Evolutionary conservation across 2,797 vertebrate genomes (phyloP), one percentile per base, ranked within the genome.

Genomic region (Scolopax rusticola): DNA sequence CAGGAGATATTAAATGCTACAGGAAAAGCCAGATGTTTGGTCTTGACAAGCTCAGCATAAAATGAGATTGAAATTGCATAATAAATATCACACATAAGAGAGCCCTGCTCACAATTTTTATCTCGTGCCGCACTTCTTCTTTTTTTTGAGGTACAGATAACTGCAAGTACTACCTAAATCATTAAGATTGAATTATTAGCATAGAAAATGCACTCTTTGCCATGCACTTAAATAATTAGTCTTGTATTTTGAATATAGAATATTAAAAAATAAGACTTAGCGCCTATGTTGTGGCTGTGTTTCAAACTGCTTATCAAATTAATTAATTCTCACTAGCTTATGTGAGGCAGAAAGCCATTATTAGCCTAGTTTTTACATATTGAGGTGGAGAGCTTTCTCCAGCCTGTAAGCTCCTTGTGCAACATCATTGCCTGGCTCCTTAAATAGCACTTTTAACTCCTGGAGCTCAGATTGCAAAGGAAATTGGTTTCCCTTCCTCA

Each of bases 201-300:
- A 74, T 16, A 54, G 84, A 84, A 84, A 93, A 80, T 85, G 33
- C 56, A 43, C 64, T 54, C 74, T 86, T 87, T 82, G 41, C 70
- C 68, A 57, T 63, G 88, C 75, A 76, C 33, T 28, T 32, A 65
- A 93, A n/a, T 79, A 86, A 84, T 89, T 79, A 60, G n/a, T 59
- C 73, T 86, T 87, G 54, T 65, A 51, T 90, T 93, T 87, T 79
- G 60, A 89, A 84, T 54, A 93, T 30, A 56, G 41, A 93, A 86
- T 87, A 85, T 84, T 95, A 91, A 87, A 68, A 95, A 96, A 91
- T 50, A 89, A 91, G 88, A 82, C 6, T 25, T 76, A 91, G 67
- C 36, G 70, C 45, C 60, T 70, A 45, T 47, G 51, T 90, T 74
- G 60, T 61, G 60, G 28, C 64, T 86, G 64, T 25, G 50, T 80